These are phyloP conservation scores for Solenodon paradoxus DNA, from an alignment of 2,113 vertebrate genomes.

Conservation along the genomic window DNA sequence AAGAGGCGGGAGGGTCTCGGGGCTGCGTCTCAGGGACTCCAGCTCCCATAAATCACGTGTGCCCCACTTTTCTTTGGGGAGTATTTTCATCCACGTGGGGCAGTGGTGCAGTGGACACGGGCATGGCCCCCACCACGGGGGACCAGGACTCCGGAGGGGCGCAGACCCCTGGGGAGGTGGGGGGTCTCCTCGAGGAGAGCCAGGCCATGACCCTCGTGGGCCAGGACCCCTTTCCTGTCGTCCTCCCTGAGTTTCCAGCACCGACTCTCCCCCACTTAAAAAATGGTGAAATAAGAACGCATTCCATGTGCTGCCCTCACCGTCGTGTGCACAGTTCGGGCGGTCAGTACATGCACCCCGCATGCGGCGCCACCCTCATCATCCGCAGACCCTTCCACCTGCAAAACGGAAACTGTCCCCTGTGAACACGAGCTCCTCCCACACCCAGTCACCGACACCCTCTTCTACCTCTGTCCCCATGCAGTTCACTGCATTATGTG, in stretches of 20 bases:
- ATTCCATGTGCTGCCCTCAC: too few relatives aligned
- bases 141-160: too few relatives aligned
- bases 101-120: too few relatives aligned
- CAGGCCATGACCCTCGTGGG: neutral
- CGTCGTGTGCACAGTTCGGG: neutral
- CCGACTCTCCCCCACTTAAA: neutral
- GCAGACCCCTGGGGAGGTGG: neutral
- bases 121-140: too few relatives aligned
- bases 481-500: too few relatives aligned
- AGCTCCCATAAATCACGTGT: accelerated
- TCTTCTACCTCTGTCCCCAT: neutral
- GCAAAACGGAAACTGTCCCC: neutral
- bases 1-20: too few relatives aligned
- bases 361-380: too few relatives aligned
- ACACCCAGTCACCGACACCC: neutral
- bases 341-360: accelerated
- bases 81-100: too few relatives aligned
- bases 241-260: neutral
- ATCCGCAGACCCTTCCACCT: neutral
- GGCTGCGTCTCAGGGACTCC: too few relatives aligned
- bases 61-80: neutral
- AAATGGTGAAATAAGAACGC: neutral
- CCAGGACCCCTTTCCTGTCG: neutral
- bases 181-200: neutral
- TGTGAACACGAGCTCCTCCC: neutral